Evolutionary conservation across 2,797 vertebrate genomes (phyloP), one percentile per base, ranked within the genome.

Genomic region (Scolopax rusticola): DNA sequence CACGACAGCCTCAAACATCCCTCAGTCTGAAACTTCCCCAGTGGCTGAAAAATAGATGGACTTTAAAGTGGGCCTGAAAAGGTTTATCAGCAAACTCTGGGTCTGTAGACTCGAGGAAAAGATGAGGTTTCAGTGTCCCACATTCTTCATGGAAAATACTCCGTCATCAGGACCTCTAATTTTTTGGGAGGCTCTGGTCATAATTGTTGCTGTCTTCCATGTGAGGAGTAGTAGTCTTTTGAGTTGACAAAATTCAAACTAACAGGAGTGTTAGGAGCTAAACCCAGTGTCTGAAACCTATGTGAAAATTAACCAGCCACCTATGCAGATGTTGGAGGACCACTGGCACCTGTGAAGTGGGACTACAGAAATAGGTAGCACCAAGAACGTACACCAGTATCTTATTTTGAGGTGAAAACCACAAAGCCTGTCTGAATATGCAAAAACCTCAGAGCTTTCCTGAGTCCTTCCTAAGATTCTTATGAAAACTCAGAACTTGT

Each of bases 21-120:
- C 68, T 93, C 78, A 75, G 47, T 73, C 83, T 80, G 71, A 77
- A 86, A 85, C 81, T 97, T 95, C 71, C 78, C 64, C 63, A 33
- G 86, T 1, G 56, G 25, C 50, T 68, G 60, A 85, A 81, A 87
- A 89, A 78, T 15, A 78, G 75, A 90, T 90, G 48, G 80, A 92
- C 71, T 96, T 89, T 90, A 50, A 82, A 85, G 68, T 9, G 2
- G 47, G 68, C 78, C 75, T 65, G 21, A 50, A 92, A 79, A 36
- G 67, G 47, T 23, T 83, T 90, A 85, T 85, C 74, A 45, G 57
- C 30, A 84, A 93, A 51, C 64, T 73, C 76, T 64, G 53, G 18
- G 14, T 71, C 68, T 89, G 56, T n/a, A 77, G 60, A 27, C 41
- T 71, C 67, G 40, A 64, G 53, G 50, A 54, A 73, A 43, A 78